Evolutionary conservation across 2,797 vertebrate species (phyloP).

Genomic region (Esox masquinongy): DNA sequence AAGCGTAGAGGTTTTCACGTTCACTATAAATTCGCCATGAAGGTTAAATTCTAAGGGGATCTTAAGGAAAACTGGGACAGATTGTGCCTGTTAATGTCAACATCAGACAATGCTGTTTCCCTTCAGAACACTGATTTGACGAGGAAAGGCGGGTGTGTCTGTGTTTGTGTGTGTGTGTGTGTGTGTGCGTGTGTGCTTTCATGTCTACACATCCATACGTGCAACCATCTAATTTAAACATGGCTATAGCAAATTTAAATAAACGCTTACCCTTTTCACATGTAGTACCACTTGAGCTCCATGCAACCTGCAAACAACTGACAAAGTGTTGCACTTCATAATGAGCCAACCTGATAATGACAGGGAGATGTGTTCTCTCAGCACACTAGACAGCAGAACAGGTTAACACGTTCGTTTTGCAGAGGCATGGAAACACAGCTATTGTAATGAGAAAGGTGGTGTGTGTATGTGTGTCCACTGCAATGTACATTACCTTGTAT

Average conservation of each 20-base stretch:
- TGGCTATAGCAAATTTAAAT: no score
- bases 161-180: no score
- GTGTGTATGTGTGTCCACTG: constrained; percentile 29
- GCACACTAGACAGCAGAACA: background rate
- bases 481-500: constrained; percentile 25
- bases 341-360: no score
- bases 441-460: constrained; percentile 55
- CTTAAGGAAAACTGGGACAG: constrained; percentile 70
- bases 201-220: no score
- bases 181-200: no score
- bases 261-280: no score
- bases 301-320: no score
- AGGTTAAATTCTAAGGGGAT: constrained; percentile 76
- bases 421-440: constrained; percentile 48
- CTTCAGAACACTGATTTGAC: constrained; percentile 40
- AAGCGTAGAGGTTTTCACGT: constrained; percentile 64
- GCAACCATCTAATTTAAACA: no score
- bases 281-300: no score
- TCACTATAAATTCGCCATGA: constrained; percentile 47
- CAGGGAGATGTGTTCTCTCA: no score
- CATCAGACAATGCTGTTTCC: constrained; percentile 34
- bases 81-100: constrained; percentile 53
- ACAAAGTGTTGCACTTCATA: no score
- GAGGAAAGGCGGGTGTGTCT: background rate
- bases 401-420: constrained; percentile 42